A percentile compares a stretch with the other conserved stretches of the same genome.
Evolutionary conservation across 2,888 invertebrate genomes (phyloP).

Genomic region (Hirtodrosophila duncani): DNA sequence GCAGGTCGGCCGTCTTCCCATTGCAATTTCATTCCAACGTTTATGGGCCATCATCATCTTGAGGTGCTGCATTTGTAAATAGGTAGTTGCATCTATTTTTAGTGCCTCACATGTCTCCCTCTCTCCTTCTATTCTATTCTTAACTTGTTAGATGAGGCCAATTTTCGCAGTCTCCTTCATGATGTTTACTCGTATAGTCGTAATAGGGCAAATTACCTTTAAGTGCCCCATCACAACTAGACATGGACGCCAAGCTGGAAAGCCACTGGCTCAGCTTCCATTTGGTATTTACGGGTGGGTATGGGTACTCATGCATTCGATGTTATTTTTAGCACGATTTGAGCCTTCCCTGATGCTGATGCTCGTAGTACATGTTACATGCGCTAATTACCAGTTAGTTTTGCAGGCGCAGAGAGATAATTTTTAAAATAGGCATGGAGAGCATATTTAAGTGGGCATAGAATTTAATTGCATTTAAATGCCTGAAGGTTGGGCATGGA

Average conservation of each 20-base stretch:
- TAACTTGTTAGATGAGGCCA: slow-evolving; percentile 63
- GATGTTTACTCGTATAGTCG: slow-evolving; percentile 35
- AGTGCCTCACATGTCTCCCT: slow-evolving; percentile 53
- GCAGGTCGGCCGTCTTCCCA: slow-evolving; percentile 29
- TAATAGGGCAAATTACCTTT: slow-evolving; percentile 69
- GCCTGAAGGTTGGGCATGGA: slow-evolving; percentile 15
- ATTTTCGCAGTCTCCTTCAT: slow-evolving; percentile 45
- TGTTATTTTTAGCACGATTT: slow-evolving; percentile 71
- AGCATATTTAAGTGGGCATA: slow-evolving; percentile 43
- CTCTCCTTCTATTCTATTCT: slow-evolving; percentile 63
- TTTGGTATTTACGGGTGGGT: slow-evolving; percentile 53
- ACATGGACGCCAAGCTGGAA: too few species aligned
- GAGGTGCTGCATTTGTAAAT: slow-evolving; percentile 36
- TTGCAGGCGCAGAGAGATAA: slow-evolving; percentile 30
- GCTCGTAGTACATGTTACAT: slow-evolving; percentile 35
- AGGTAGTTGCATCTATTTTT: slow-evolving; percentile 59
- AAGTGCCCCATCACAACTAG: too few species aligned
- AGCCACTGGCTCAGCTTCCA: slow-evolving; percentile 11
- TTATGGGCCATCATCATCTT: slow-evolving; percentile 62
- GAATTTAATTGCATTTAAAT: slow-evolving; percentile 66
- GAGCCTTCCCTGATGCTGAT: too few species aligned
- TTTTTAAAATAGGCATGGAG: slow-evolving; percentile 27
- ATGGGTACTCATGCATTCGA: slow-evolving; percentile 62
- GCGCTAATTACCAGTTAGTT: slow-evolving; percentile 44
- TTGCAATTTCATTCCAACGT: slow-evolving; percentile 36